A percentile compares a stretch with the other conserved stretches of the same genome.
phyloP scores from a whole-genome alignment of 2,797 vertebrate species.

The Liasis olivaceus region DNA sequence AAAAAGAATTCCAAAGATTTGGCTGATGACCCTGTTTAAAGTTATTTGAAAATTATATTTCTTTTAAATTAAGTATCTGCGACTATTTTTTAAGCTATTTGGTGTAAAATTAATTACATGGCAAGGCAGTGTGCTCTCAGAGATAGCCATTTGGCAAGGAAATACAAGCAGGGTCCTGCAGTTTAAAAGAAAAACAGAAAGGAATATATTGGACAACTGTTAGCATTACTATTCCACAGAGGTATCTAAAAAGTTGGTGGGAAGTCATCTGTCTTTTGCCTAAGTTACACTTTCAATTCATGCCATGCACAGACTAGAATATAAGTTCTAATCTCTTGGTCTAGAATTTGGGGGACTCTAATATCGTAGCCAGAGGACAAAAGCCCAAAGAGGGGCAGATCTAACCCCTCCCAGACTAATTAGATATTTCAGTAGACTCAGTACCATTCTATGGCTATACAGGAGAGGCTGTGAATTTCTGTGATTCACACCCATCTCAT shows the following conservation, averaged over 20 bases:
- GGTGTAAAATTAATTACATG: background rate
- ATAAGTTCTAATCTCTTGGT: background rate
- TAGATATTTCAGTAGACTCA: background rate
- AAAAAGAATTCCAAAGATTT: background rate
- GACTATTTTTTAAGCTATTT: background rate
- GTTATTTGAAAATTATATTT: background rate
- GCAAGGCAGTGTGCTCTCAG: background rate
- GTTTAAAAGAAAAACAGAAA: constrained; percentile 2
- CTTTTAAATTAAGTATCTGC: background rate
- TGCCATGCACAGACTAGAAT: background rate
- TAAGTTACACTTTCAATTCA: background rate
- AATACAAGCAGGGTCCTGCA: background rate
- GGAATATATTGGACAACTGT: background rate
- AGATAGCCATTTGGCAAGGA: background rate
- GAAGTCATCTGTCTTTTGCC: background rate
- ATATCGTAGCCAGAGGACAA: background rate
- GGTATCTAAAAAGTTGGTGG: background rate
- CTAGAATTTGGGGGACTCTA: background rate
- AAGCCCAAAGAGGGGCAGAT: background rate
- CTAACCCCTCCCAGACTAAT: background rate
- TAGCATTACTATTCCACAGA: background rate
- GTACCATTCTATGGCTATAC: background rate
- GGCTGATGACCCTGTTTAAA: background rate
- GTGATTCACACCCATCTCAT: background rate
- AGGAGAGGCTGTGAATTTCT: background rate